phyloP scores from a whole-genome alignment of 23 tunicate species.

The Trididemnum nubilum region DNA sequence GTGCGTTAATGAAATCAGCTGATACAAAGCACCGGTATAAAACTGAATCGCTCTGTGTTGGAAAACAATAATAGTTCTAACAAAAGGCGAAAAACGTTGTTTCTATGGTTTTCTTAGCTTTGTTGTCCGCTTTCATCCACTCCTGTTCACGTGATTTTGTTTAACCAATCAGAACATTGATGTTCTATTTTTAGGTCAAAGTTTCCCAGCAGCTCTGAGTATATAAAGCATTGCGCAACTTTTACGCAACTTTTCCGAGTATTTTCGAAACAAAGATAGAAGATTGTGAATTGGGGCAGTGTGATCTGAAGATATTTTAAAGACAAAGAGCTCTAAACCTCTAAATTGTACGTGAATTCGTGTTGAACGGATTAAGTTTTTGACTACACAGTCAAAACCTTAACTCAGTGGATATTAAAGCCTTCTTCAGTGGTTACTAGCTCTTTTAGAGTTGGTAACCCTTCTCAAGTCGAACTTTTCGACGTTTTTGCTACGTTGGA shows the following conservation, averaged over 20 bases:
- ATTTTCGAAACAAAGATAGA: not conserved
- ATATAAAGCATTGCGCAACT: not conserved
- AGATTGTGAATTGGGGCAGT: not conserved
- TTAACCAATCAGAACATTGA: too few species aligned
- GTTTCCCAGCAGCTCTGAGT: not conserved
- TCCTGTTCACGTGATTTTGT: too few species aligned
- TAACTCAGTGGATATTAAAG: not conserved
- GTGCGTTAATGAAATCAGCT: too few species aligned
- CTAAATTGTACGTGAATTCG: too few species aligned
- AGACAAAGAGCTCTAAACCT: too few species aligned
- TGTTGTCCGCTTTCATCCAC: too few species aligned
- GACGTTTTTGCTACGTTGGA: not conserved
- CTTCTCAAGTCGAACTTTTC: not conserved
- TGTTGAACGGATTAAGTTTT: not conserved
- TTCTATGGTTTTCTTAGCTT: too few species aligned
- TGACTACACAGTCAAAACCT: conserved; percentile 17
- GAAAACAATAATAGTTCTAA: too few species aligned
- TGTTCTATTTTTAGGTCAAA: not conserved
- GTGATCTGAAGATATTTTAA: too few species aligned
- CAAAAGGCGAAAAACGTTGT: too few species aligned
- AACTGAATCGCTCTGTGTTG: too few species aligned
- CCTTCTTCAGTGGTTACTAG: conserved; percentile 34
- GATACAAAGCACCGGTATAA: too few species aligned
- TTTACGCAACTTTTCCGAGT: not conserved
- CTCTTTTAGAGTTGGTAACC: conserved; percentile 47